Percentiles rank a stretch among this genome's conserved stretches.
Evolutionary conservation across 2,797 vertebrate species (phyloP).

Genomic region (Lycodopsis pacificus): DNA sequence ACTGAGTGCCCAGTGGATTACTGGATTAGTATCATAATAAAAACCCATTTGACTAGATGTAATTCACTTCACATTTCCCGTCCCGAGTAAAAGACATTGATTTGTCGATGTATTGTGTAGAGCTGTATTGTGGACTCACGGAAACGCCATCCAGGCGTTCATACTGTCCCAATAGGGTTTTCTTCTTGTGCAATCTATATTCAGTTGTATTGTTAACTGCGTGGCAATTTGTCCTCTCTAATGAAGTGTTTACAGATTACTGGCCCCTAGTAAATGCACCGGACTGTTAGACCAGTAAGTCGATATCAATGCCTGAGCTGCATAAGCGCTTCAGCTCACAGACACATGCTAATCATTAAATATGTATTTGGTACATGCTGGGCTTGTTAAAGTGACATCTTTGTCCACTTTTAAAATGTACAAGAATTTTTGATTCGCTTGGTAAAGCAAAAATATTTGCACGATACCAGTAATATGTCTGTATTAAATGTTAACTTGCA

Average conservation of each 20-base stretch:
- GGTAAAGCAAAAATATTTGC: constrained; percentile 19
- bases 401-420: constrained; percentile 21
- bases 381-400: constrained; percentile 14
- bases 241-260: constrained; percentile 58
- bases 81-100: constrained; percentile 49
- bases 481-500: constrained; percentile 5
- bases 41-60: constrained; percentile 26
- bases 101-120: constrained; percentile 32
- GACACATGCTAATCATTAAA: constrained; percentile 27
- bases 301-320: constrained; percentile 41
- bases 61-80: constrained; percentile 46
- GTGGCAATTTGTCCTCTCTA: constrained; percentile 42
- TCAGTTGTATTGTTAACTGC: constrained; percentile 13
- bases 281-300: constrained; percentile 47
- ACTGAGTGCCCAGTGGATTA: constrained; percentile 26
- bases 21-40: constrained; percentile 49
- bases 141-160: constrained; percentile 2
- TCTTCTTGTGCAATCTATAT: constrained; percentile 12
- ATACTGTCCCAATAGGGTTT: not conserved
- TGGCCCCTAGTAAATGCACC: constrained; percentile 35
- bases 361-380: constrained; percentile 25
- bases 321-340: constrained; percentile 7
- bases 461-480: not conserved
- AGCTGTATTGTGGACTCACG: not conserved
- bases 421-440: constrained; percentile 3